A percentile compares a stretch with the other conserved stretches of the same genome.
Conservation (phyloP, 2,888 invertebrate genomes). For the Dryobotodes eremita region DNA sequence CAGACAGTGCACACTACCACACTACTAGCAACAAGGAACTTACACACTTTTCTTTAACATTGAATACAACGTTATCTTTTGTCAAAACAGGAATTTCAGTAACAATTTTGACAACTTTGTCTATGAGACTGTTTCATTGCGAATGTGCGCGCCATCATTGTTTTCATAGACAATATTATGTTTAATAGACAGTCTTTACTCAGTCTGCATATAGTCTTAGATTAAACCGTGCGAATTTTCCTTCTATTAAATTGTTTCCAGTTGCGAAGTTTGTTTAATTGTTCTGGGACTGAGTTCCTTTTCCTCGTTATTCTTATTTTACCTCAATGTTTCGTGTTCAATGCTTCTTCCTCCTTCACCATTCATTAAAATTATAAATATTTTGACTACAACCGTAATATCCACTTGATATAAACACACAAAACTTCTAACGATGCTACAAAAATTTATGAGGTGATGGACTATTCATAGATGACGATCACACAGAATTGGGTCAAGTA, state of each 20-base stretch:
- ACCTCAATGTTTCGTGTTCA: neutral
- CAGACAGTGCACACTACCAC: neutral
- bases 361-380: conserved; percentile 11
- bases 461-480: conserved; percentile 38
- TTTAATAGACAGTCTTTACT: neutral
- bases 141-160: neutral
- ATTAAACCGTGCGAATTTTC: conserved; percentile 16
- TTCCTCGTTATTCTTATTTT: conserved; percentile 30
- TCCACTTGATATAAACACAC: conserved; percentile 8
- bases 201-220: neutral
- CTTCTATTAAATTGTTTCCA: conserved; percentile 2
- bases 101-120: neutral
- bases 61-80: neutral
- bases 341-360: neutral
- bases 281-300: conserved; percentile 12
- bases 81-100: neutral
- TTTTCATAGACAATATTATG: neutral
- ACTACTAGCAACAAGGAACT: neutral
- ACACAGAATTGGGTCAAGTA: conserved; percentile 43
- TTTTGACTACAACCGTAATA: neutral
- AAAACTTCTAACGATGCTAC: conserved; percentile 24
- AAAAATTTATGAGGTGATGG: conserved; percentile 17
- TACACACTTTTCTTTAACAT: neutral
- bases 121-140: neutral
- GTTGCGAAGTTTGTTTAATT: neutral